These are phyloP conservation scores for Thoracochromis brauschi DNA, from an alignment of 2,113 vertebrate species.

Conservation along the genomic window DNA sequence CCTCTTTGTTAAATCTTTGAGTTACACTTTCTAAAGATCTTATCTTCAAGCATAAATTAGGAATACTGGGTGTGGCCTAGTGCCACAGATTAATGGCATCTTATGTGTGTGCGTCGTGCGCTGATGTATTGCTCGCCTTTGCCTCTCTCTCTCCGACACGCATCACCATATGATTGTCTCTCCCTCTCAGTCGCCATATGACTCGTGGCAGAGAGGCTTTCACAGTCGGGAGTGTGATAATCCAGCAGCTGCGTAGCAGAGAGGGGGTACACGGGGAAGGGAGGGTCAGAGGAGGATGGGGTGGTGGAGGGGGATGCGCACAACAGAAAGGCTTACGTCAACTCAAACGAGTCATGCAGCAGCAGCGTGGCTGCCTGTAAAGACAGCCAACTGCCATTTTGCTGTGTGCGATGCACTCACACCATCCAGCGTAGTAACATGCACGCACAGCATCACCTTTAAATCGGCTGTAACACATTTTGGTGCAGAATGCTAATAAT, in stretches of 20 bases:
- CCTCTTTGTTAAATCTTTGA: neutral
- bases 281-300: neutral
- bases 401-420: neutral
- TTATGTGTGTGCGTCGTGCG: neutral
- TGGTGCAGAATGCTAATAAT: accelerated
- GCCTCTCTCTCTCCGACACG: neutral
- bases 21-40: neutral
- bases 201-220: conserved; percentile 34
- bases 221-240: conserved; percentile 42
- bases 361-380: conserved; percentile 23
- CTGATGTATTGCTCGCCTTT: neutral
- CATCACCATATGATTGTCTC: conserved; percentile 4
- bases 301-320: neutral
- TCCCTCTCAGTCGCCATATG: conserved; percentile 8
- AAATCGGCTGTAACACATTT: neutral
- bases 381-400: conserved; percentile 34
- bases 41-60: neutral
- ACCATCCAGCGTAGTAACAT: neutral
- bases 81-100: neutral
- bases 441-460: neutral
- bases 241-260: conserved; percentile 59
- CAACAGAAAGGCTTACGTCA: conserved; percentile 56
- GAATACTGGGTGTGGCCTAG: neutral
- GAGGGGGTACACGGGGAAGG: neutral
- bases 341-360: conserved; percentile 42